These are phyloP conservation scores for Myioborus melanocephalus DNA, from an alignment of 2,797 vertebrate species.

Conservation along the genomic window DNA sequence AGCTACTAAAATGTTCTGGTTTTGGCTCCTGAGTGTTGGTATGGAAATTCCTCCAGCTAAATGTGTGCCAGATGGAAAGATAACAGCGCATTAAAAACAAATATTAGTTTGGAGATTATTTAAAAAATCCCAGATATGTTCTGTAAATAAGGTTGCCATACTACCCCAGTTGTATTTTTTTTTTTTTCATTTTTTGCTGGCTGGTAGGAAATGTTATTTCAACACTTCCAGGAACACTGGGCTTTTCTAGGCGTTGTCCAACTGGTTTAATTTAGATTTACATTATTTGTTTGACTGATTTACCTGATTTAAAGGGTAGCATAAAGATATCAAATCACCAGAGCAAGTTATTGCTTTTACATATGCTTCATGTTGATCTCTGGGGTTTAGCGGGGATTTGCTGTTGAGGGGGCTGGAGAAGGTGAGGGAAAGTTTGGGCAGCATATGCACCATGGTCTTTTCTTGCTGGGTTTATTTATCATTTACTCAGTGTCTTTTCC, in stretches of 20 bases:
- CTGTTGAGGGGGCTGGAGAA: not conserved
- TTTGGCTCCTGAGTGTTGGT: not conserved
- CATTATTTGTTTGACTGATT: slow-evolving; percentile 39
- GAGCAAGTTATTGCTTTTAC: not conserved
- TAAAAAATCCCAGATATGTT: not conserved
- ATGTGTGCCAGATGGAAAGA: not conserved
- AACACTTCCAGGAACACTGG: not conserved
- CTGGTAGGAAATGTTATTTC: not conserved
- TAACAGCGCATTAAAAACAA: not conserved
- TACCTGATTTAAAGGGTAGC: slow-evolving; percentile 33
- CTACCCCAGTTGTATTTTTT: not conserved
- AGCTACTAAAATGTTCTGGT: not conserved
- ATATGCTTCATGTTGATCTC: not conserved
- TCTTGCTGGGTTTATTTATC: not conserved
- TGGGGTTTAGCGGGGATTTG: not conserved
- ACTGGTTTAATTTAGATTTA: slow-evolving; percentile 24
- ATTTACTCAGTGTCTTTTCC: not conserved
- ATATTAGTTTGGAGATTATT: not conserved
- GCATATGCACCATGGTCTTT: not conserved
- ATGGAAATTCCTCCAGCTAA: not conserved
- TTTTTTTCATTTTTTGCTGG: not conserved
- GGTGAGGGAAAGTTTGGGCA: not conserved
- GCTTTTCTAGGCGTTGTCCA: not conserved
- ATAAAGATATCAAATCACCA: not conserved
- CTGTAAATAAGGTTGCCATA: not conserved